Evolutionary conservation across 1,140 invertebrate genomes (phyloP).

Genomic region (Solenopsis fugax): DNA sequence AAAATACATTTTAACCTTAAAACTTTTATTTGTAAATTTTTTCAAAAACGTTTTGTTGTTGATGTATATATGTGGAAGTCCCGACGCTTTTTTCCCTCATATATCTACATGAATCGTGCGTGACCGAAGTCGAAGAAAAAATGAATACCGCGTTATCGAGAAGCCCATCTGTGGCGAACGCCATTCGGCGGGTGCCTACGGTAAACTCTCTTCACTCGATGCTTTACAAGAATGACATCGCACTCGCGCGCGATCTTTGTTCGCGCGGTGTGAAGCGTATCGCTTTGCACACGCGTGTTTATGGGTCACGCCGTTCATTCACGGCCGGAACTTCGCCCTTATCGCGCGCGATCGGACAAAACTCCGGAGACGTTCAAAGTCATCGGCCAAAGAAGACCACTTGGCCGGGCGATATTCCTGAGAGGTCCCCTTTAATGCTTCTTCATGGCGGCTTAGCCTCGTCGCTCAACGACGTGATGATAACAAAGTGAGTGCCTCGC

Average conservation of each 20-base stretch:
- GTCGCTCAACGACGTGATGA: slow-evolving; percentile 29
- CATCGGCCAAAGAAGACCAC: background rate
- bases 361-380: background rate
- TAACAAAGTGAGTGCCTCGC: slow-evolving; percentile 51
- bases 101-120: background rate
- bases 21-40: background rate
- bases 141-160: slow-evolving; percentile 11
- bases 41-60: background rate
- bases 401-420: background rate
- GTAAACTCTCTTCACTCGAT: background rate
- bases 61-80: background rate
- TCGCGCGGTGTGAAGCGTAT: background rate
- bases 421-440: slow-evolving; percentile 64
- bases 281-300: slow-evolving; percentile 32
- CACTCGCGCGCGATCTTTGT: background rate
- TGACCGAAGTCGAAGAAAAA: background rate
- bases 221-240: background rate
- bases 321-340: background rate
- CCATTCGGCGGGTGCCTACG: background rate
- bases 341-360: slow-evolving; percentile 33
- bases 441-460: background rate
- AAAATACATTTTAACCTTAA: background rate
- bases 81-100: background rate
- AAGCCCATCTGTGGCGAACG: slow-evolving; percentile 7
- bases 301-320: slow-evolving; percentile 44